phyloP scores from a whole-genome alignment of 1,140 invertebrate genomes.

The Euwallacea similis region DNA sequence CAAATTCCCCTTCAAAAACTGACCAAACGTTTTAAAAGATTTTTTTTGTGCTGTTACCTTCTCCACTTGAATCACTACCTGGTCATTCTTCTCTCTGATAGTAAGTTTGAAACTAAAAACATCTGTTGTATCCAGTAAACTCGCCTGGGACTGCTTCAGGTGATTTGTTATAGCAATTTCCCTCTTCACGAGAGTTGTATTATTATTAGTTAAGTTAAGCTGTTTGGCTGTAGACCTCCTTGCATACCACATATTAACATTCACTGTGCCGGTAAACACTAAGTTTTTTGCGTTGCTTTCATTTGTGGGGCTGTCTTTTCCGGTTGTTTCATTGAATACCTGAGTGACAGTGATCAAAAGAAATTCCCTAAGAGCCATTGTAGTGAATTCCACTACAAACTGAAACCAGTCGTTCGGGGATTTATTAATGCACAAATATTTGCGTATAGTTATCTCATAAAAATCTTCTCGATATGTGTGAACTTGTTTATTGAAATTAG shows the following conservation, averaged over 20 bases:
- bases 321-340: conserved; percentile 6
- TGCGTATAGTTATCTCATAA: not conserved
- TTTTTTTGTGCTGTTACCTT: conserved; percentile 39
- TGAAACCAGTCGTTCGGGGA: conserved; percentile 25
- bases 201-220: conserved; percentile 15
- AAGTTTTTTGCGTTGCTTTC: too few relatives aligned
- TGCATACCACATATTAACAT: conserved; percentile 40
- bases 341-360: conserved; percentile 1
- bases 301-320: too few relatives aligned
- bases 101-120: conserved; percentile 38
- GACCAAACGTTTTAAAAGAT: conserved; percentile 37
- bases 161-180: conserved; percentile 35
- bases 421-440: not conserved
- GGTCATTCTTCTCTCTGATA: conserved; percentile 20
- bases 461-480: not conserved
- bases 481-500: conserved; percentile 14
- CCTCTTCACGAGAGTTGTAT: conserved; percentile 19
- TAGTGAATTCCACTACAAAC: conserved; percentile 19
- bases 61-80: conserved; percentile 29
- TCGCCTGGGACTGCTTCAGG: conserved; percentile 25
- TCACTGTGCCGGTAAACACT: conserved; percentile 38
- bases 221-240: conserved; percentile 36
- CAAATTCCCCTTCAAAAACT: conserved; percentile 33
- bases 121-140: conserved; percentile 9
- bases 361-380: conserved; percentile 31